These are phyloP conservation scores for Bergia sp. DNA, from an alignment of 92 coral and sea anemone genomes.

Conservation along the genomic window DNA sequence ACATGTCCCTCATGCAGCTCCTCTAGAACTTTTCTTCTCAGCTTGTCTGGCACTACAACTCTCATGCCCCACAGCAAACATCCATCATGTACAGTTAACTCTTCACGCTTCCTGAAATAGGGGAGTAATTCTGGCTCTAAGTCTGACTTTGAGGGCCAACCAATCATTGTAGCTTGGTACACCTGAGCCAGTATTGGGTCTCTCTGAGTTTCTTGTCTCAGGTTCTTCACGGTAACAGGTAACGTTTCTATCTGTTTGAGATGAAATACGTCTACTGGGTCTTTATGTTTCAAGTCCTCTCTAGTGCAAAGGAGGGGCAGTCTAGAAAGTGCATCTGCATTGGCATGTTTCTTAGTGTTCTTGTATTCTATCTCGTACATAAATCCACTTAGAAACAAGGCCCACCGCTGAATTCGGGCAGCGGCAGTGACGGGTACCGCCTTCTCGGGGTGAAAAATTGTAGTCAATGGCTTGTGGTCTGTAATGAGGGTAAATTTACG, in stretches of 20 bases:
- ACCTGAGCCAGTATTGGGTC: too few species aligned
- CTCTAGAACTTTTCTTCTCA: too few species aligned
- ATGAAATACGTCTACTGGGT: conserved; percentile 32
- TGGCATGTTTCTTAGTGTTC: conserved; percentile 54
- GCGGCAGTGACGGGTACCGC: background rate
- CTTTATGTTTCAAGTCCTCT: too few species aligned
- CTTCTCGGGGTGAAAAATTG: conserved; percentile 40
- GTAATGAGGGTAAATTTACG: conserved; percentile 51
- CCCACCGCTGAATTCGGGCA: too few species aligned
- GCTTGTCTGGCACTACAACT: too few species aligned
- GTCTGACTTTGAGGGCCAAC: too few species aligned
- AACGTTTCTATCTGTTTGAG: conserved; percentile 41
- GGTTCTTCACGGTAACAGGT: conserved; percentile 24
- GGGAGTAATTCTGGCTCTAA: too few species aligned
- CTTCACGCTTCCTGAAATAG: too few species aligned
- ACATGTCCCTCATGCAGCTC: too few species aligned
- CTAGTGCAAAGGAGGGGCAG: conserved; percentile 43
- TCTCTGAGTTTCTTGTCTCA: conserved; percentile 29
- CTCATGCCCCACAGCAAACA: conserved; percentile 45
- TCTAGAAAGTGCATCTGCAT: conserved; percentile 47
- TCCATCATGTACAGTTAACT: too few species aligned
- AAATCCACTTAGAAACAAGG: conserved; percentile 49
- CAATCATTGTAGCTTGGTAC: background rate
- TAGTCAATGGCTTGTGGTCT: conserved; percentile 50
- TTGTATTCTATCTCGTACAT: conserved; percentile 42